Conservation (phyloP, 2,888 invertebrate species). For the Meiosimyza decipiens region DNA sequence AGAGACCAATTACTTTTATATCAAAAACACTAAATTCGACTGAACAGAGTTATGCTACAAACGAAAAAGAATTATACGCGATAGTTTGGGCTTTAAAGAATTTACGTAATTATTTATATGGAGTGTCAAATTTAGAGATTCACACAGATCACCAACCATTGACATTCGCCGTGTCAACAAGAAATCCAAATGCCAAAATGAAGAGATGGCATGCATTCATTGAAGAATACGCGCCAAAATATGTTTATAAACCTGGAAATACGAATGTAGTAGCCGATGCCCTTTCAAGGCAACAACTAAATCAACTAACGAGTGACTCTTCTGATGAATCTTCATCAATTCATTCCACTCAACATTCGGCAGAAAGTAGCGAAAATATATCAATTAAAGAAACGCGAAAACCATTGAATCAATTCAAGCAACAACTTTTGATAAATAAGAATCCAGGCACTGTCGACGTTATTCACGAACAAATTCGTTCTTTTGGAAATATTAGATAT, state of each 20-base stretch:
- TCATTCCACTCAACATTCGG: conserved; percentile 28
- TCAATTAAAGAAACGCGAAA: conserved; percentile 33
- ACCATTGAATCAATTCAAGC: conserved; percentile 37
- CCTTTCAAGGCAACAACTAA: conserved; percentile 26
- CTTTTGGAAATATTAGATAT: background rate
- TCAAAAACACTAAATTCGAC: conserved; percentile 51
- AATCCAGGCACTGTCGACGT: background rate
- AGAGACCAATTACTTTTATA: conserved; percentile 52
- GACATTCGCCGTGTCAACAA: conserved; percentile 37
- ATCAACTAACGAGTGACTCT: conserved; percentile 1
- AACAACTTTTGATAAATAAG: conserved; percentile 36
- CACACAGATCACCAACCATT: conserved; percentile 43
- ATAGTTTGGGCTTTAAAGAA: conserved; percentile 59
- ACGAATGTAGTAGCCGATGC: conserved; percentile 34
- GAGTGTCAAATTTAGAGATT: conserved; percentile 50
- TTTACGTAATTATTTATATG: no score
- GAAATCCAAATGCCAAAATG: conserved; percentile 55
- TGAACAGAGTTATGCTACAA: conserved; percentile 52
- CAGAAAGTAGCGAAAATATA: conserved; percentile 33
- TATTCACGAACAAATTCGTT: conserved; percentile 1
- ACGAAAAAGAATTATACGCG: conserved; percentile 59
- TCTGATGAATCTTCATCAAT: background rate
- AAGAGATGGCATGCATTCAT: conserved; percentile 57
- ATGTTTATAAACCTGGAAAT: conserved; percentile 45
- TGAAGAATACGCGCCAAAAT: conserved; percentile 53